phyloP scores from a whole-genome alignment of 2,797 vertebrate genomes.

The Neosilurus mollespiculum region DNA sequence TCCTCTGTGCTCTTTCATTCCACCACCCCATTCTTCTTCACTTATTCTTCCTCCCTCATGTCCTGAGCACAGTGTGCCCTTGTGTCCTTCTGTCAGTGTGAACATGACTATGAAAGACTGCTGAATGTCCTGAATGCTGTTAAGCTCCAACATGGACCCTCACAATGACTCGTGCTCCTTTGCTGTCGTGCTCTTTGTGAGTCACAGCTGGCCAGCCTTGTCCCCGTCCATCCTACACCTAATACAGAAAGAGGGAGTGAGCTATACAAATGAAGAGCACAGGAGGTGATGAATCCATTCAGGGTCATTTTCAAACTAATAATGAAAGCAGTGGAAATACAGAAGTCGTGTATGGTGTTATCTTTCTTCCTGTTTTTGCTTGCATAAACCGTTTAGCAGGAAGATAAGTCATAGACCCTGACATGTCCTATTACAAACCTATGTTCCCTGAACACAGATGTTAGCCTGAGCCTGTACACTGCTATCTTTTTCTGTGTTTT shows the following conservation, averaged over 20 bases:
- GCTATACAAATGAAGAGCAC: conserved; percentile 27
- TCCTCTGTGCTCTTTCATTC: neutral
- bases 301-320: neutral
- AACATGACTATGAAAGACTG: conserved; percentile 44
- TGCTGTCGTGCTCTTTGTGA: conserved; percentile 27
- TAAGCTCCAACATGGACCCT: conserved; percentile 17
- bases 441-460: conserved; percentile 40
- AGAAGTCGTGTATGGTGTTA: neutral
- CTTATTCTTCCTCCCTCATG: conserved; percentile 5
- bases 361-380: neutral
- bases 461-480: conserved; percentile 16
- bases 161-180: conserved; percentile 32
- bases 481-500: conserved; percentile 20
- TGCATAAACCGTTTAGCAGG: neutral
- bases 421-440: conserved; percentile 19
- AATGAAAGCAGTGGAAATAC: conserved; percentile 8
- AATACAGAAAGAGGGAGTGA: conserved; percentile 39
- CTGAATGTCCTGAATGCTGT: conserved; percentile 43
- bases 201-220: conserved; percentile 42
- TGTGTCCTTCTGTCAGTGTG: conserved; percentile 33
- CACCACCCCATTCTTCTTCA: conserved; percentile 9
- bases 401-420: neutral
- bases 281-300: conserved; percentile 27
- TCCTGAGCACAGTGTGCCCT: conserved; percentile 17
- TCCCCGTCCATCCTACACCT: conserved; percentile 43